Conservation (phyloP, 2,888 invertebrate species). For the Aquatica leii region DNA sequence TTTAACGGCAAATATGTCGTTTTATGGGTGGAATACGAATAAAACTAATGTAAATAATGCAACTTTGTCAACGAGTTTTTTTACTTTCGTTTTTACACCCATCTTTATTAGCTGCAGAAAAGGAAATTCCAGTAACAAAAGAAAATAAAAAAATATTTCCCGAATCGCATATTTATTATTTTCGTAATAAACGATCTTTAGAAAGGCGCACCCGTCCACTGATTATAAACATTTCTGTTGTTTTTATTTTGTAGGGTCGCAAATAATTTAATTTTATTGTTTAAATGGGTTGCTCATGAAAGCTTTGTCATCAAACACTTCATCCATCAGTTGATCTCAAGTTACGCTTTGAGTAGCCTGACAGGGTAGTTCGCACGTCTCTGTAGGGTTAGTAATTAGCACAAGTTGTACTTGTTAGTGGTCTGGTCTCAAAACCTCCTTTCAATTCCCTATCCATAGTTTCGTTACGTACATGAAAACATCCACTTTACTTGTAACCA, state of each 20-base stretch:
- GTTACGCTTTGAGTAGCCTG: conserved; percentile 21
- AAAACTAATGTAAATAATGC: no score
- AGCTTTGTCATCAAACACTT: conserved; percentile 22
- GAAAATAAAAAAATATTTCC: conserved; percentile 34
- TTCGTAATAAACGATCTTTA: neutral
- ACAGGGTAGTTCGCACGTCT: conserved; percentile 24
- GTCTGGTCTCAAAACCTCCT: conserved; percentile 29
- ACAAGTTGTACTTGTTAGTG: conserved; percentile 35
- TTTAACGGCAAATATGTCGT: neutral
- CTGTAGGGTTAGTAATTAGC: conserved; percentile 31
- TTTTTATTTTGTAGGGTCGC: neutral
- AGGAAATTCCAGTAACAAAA: conserved; percentile 39
- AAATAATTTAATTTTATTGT: conserved; percentile 6
- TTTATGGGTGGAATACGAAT: no score
- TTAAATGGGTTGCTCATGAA: conserved; percentile 1
- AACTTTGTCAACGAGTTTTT: conserved; percentile 21
- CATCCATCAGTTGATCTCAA: conserved; percentile 23
- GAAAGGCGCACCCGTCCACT: no score
- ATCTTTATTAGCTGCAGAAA: neutral
- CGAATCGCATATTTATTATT: conserved; percentile 31
- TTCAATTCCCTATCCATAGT: conserved; percentile 24
- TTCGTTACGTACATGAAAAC: conserved; percentile 21
- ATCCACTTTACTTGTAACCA: conserved; percentile 5
- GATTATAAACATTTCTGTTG: no score
- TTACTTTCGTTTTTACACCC: conserved; percentile 9